Conservation (phyloP, 2,888 invertebrate species). For the Leptinotarsa rubiginosa region DNA sequence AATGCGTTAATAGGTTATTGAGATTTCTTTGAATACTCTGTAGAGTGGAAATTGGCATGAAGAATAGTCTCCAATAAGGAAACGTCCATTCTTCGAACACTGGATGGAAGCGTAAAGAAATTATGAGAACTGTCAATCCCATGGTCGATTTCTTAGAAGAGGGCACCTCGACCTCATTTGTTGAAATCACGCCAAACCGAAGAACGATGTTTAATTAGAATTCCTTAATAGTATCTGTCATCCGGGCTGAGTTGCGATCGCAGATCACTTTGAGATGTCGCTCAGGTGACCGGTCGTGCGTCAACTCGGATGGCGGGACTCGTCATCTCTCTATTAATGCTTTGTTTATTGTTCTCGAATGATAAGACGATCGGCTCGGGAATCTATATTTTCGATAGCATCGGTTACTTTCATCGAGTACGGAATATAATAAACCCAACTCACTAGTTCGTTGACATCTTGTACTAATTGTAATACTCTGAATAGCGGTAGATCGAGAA, state of each 20-base stretch:
- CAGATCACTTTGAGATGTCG: constrained; percentile 53
- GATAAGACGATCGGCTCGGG: constrained; percentile 23
- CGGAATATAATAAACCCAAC: background rate
- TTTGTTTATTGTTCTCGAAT: constrained; percentile 62
- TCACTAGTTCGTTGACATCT: constrained; percentile 11
- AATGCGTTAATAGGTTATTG: no score
- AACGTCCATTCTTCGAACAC: background rate
- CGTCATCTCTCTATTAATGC: constrained; percentile 59
- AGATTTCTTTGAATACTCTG: background rate
- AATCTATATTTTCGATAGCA: constrained; percentile 28
- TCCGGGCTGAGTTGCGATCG: constrained; percentile 33
- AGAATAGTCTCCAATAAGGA: constrained; percentile 7
- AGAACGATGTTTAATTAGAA: constrained; percentile 57
- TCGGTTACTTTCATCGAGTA: constrained; percentile 30
- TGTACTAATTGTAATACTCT: constrained; percentile 13
- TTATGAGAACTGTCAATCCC: constrained; percentile 23
- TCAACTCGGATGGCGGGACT: constrained; percentile 48
- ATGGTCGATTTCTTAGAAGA: constrained; percentile 21
- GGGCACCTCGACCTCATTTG: constrained; percentile 37
- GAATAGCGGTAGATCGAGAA: background rate
- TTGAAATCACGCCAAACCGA: constrained; percentile 44
- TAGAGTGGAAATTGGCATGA: background rate
- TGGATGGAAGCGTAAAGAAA: constrained; percentile 31
- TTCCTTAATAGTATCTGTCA: constrained; percentile 57
- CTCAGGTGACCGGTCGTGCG: constrained; percentile 63